phyloP scores from a whole-genome alignment of 2,113 vertebrate species.

The Brienomyrus longianalis region DNA sequence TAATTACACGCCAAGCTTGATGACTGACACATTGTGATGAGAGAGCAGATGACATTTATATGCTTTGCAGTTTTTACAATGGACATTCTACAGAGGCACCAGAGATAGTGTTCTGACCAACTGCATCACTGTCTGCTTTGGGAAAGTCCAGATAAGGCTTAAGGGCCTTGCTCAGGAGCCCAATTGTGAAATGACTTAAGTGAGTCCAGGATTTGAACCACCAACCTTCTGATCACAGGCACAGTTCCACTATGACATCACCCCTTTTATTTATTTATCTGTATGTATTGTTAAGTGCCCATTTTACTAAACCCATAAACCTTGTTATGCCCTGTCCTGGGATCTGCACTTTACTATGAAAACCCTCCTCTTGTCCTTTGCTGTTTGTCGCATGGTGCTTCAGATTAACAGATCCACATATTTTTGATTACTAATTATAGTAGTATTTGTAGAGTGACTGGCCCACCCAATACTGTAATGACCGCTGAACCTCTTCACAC shows the following conservation, averaged over 20 bases:
- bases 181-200: not conserved
- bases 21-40: not conserved
- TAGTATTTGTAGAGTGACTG: not conserved
- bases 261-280: not conserved
- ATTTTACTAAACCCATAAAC: not conserved
- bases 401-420: not conserved
- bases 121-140: not conserved
- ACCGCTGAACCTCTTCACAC: not conserved
- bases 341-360: not conserved
- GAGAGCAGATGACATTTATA: not conserved
- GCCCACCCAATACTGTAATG: not conserved
- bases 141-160: not conserved
- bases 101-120: not conserved
- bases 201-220: not conserved
- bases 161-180: not conserved
- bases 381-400: not conserved
- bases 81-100: not conserved
- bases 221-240: not conserved
- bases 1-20: not conserved
- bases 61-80: not conserved
- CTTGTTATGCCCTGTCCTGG: not conserved
- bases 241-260: not conserved
- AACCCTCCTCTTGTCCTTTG: not conserved
- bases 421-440: not conserved
- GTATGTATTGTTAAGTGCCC: not conserved